Evolutionary conservation across 2,113 vertebrate genomes (phyloP).

Genomic region (Rostratula benghalensis): DNA sequence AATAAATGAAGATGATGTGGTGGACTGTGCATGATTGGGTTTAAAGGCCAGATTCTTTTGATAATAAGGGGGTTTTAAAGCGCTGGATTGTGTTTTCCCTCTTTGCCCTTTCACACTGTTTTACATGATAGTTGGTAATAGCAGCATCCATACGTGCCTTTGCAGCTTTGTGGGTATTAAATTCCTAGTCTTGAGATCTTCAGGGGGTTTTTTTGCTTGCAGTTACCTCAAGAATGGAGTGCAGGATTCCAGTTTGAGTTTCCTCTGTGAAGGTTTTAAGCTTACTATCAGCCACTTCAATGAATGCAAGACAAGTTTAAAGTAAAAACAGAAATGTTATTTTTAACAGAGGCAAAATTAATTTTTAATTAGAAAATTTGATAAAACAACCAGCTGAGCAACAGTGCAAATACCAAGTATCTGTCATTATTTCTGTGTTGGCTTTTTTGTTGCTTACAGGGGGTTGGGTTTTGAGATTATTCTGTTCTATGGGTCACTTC

Average conservation of each 20-base stretch:
- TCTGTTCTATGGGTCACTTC: neutral
- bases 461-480: neutral
- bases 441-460: neutral
- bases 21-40: fast-evolving
- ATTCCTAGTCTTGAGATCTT: neutral
- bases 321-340: neutral
- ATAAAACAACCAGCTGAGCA: neutral
- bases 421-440: neutral
- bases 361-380: neutral
- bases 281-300: neutral
- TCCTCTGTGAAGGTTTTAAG: neutral
- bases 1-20: neutral
- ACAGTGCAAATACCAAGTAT: neutral
- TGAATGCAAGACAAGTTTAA: neutral
- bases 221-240: neutral
- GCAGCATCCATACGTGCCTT: neutral
- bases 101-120: neutral
- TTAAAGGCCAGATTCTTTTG: neutral
- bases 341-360: neutral
- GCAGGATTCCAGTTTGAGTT: neutral
- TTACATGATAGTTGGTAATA: neutral
- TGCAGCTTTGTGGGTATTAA: neutral
- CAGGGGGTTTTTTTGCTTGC: neutral
- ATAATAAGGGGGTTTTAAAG: neutral
- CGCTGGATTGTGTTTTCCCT: neutral